A percentile compares a stretch with the other conserved stretches of the same genome.
Evolutionary conservation across 2,888 invertebrate genomes (phyloP).

Genomic region (Parnassius orleans): DNA sequence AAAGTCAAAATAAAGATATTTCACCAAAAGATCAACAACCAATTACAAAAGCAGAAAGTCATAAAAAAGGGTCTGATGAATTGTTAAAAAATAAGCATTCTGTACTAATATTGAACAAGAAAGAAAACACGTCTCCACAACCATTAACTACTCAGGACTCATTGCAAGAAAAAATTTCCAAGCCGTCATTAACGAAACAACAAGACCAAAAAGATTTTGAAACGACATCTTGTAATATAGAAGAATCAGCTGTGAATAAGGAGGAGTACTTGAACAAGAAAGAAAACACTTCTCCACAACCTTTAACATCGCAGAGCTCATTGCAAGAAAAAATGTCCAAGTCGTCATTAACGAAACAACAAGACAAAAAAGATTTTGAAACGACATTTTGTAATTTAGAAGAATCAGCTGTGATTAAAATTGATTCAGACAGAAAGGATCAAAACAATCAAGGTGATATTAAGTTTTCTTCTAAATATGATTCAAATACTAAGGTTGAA

Average conservation of each 20-base stretch:
- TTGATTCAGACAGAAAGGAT: no score
- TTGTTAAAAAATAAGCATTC: not conserved
- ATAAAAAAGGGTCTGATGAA: not conserved
- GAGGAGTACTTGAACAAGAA: not conserved
- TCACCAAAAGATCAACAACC: not conserved
- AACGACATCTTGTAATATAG: not conserved
- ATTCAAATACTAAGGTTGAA: not conserved
- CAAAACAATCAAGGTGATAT: no score
- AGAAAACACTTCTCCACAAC: not conserved
- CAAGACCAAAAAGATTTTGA: not conserved
- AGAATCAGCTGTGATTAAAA: no score
- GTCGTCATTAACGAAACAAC: not conserved
- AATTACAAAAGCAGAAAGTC: not conserved
- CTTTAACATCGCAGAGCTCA: not conserved
- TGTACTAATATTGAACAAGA: not conserved
- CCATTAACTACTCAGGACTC: not conserved
- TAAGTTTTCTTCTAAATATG: not conserved
- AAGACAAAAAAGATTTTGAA: not conserved
- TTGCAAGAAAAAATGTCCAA: constrained; percentile 3
- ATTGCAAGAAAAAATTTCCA: constrained; percentile 1
- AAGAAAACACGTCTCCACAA: not conserved
- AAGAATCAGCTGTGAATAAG: not conserved
- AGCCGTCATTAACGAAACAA: not conserved
- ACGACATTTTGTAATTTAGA: not conserved
- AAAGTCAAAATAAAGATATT: not conserved